These are phyloP conservation scores for Neomonachus schauinslandi DNA, from an alignment of 2,113 vertebrate genomes.

Conservation along the genomic window DNA sequence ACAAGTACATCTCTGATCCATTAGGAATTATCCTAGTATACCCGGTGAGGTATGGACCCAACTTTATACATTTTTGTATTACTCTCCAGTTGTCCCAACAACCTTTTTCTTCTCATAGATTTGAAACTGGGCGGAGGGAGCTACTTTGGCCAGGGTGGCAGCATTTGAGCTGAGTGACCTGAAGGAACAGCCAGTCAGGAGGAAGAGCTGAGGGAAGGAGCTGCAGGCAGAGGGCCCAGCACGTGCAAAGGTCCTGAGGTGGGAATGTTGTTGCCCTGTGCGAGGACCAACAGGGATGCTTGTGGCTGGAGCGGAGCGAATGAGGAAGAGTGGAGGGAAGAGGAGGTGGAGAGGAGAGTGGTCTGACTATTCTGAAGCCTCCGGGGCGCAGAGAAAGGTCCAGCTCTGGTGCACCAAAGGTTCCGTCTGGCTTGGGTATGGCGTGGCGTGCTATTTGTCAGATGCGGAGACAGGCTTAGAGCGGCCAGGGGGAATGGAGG, in stretches of 20 bases:
- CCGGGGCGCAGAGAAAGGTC: neutral
- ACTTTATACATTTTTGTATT: neutral
- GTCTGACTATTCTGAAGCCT: neutral
- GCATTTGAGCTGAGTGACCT: neutral
- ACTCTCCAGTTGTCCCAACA: neutral
- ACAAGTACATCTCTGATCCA: neutral
- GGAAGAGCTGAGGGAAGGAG: neutral
- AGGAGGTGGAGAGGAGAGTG: neutral
- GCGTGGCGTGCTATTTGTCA: neutral
- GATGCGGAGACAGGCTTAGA: neutral
- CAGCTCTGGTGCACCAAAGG: neutral
- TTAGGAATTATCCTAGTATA: neutral
- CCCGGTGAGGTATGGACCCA: neutral
- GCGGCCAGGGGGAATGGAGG: neutral
- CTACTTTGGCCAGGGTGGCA: neutral
- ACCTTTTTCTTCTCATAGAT: neutral
- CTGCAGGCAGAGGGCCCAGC: neutral
- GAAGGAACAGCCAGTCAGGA: neutral
- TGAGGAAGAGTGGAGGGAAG: neutral
- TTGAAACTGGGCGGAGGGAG: neutral
- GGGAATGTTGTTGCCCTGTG: neutral
- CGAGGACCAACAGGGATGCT: neutral
- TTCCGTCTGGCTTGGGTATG: neutral
- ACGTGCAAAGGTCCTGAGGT: neutral
- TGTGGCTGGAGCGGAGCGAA: neutral